Percentiles rank a stretch among this genome's conserved stretches.
phyloP scores from a whole-genome alignment of 2,888 invertebrate genomes.

The Pharmacophagus antenor region DNA sequence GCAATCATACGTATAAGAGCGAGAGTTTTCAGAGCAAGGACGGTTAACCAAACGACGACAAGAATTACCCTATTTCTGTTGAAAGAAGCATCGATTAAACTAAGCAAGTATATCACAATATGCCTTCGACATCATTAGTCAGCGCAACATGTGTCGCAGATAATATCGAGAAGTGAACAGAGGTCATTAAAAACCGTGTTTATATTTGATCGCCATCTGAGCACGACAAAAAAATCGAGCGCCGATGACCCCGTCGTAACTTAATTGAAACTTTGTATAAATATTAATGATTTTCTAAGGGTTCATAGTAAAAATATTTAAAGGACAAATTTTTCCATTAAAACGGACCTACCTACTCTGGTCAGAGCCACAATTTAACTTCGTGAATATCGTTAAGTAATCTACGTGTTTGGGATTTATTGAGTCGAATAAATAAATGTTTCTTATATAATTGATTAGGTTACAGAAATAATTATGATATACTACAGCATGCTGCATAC shows the following conservation, averaged over 20 bases:
- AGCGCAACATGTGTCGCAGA: slow-evolving; percentile 70
- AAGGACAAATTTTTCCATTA: not conserved
- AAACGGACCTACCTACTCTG: not conserved
- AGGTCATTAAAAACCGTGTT: slow-evolving; percentile 64
- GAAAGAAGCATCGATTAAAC: too few species aligned
- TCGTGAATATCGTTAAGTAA: not conserved
- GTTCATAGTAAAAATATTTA: slow-evolving; percentile 11
- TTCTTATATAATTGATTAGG: not conserved
- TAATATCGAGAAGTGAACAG: slow-evolving; percentile 52
- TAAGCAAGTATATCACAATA: slow-evolving; percentile 34
- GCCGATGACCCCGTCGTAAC: slow-evolving; percentile 23
- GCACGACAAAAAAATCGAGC: slow-evolving; percentile 13
- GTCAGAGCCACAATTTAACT: not conserved
- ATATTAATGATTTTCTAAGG: slow-evolving; percentile 22
- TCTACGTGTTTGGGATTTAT: not conserved
- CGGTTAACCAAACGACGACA: too few species aligned
- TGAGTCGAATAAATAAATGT: not conserved
- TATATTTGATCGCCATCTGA: slow-evolving; percentile 40
- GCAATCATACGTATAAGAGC: too few species aligned
- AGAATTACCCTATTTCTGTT: too few species aligned
- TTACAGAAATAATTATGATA: too few species aligned
- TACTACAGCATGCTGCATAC: too few species aligned
- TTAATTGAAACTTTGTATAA: slow-evolving; percentile 12
- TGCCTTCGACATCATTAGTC: slow-evolving; percentile 65
- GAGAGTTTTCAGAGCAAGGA: too few species aligned